A percentile compares a stretch with the other conserved stretches of the same genome.
These are phyloP conservation scores for Neomonachus schauinslandi DNA, from an alignment of 2,113 vertebrate genomes.

Conservation along the genomic window DNA sequence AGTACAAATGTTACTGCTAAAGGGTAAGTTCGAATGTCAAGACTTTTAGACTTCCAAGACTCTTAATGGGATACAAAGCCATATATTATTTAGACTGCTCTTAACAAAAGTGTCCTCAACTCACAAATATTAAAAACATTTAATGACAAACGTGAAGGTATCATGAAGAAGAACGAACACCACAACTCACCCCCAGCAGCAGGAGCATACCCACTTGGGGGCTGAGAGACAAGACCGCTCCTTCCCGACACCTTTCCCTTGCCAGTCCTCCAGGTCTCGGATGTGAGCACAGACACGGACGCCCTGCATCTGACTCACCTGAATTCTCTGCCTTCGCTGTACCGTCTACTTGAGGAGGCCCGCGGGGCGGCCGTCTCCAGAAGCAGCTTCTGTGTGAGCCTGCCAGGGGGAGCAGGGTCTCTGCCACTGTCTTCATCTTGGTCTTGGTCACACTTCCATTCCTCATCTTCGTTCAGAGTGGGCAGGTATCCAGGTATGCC, in stretches of 20 bases:
- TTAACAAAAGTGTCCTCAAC: background rate
- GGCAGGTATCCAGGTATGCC: constrained; percentile 92
- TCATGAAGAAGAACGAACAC: background rate
- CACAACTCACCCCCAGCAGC: background rate
- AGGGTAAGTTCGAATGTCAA: background rate
- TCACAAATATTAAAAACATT: background rate
- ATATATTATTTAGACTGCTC: background rate
- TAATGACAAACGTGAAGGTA: background rate
- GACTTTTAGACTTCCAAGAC: background rate
- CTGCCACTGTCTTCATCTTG: constrained; percentile 84
- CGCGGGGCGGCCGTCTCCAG: constrained; percentile 91
- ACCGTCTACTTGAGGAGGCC: constrained; percentile 86
- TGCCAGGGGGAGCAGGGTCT: constrained; percentile 87
- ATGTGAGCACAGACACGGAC: background rate
- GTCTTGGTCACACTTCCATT: constrained; percentile 93
- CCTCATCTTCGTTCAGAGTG: constrained; percentile 94
- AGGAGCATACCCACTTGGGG: background rate
- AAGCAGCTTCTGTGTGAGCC: constrained; percentile 93
- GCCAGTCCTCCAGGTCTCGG: background rate
- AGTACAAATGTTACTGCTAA: background rate
- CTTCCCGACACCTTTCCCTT: background rate
- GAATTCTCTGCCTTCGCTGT: constrained; percentile 93
- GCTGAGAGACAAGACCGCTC: background rate
- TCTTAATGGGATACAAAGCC: background rate
- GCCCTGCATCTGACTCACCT: constrained; percentile 87